A percentile compares a stretch with the other conserved stretches of the same genome.
Evolutionary conservation across 2,113 vertebrate genomes (phyloP).

Genomic region (Azemiops feae): DNA sequence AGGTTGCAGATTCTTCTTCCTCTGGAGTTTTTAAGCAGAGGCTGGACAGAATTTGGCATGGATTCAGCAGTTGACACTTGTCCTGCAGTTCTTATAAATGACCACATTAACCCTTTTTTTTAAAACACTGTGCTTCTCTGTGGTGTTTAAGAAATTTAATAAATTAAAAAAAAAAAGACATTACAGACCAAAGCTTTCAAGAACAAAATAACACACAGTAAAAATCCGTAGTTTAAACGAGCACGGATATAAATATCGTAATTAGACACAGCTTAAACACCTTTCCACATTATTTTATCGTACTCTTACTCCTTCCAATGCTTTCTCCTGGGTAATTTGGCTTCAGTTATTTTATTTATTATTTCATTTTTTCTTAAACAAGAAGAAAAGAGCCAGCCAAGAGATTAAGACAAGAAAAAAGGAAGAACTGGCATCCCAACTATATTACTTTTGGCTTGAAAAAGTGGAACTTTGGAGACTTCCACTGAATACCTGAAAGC

Average conservation of each 20-base stretch:
- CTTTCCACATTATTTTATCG: neutral
- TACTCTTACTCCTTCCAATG: neutral
- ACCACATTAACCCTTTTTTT: neutral
- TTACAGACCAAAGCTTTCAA: neutral
- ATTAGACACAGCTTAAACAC: neutral
- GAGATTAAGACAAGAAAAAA: neutral
- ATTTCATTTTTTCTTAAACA: neutral
- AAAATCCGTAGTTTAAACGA: neutral
- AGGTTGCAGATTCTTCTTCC: neutral
- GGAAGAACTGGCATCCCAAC: neutral
- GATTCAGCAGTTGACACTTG: neutral
- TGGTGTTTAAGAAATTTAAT: neutral
- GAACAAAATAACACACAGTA: neutral
- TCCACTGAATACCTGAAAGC: neutral
- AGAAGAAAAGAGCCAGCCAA: neutral
- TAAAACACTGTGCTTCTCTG: neutral
- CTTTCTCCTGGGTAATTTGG: neutral
- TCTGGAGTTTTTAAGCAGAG: neutral
- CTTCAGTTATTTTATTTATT: neutral
- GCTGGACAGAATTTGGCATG: neutral
- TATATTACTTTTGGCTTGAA: neutral
- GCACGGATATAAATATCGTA: neutral
- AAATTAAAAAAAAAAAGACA: neutral
- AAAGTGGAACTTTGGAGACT: neutral
- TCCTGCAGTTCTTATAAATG: neutral